Evolutionary conservation across 2,113 vertebrate genomes (phyloP).

Genomic region (Phodopus roborovskii): DNA sequence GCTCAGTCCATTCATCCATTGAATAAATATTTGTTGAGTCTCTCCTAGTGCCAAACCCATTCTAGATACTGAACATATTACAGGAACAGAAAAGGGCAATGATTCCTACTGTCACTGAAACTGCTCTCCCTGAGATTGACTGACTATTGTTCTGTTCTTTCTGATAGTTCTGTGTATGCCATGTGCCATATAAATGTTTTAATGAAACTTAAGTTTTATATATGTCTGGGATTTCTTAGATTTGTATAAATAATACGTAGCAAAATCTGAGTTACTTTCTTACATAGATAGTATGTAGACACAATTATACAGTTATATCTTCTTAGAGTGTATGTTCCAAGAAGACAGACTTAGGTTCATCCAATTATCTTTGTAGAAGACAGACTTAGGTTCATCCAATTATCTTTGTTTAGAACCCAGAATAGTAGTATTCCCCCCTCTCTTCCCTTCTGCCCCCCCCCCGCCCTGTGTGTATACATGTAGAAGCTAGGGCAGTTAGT

Average conservation of each 20-base stretch:
- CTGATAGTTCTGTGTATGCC: neutral
- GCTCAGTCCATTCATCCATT: slow-evolving; percentile 40
- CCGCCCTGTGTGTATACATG: no score
- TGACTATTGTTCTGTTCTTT: neutral
- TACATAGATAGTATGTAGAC: neutral
- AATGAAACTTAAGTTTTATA: neutral
- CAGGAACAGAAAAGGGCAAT: slow-evolving; percentile 13
- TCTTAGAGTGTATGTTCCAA: slow-evolving; percentile 18
- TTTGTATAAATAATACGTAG: slow-evolving; percentile 20
- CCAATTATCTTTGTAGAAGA: slow-evolving; percentile 18
- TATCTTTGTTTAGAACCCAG: neutral
- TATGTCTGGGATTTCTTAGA: neutral
- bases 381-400: neutral
- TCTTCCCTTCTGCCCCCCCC: neutral
- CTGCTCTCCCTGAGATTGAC: neutral
- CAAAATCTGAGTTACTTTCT: neutral
- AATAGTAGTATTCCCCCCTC: neutral
- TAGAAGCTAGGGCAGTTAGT: neutral
- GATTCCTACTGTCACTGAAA: neutral
- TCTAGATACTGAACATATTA: neutral
- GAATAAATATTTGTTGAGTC: slow-evolving; percentile 72
- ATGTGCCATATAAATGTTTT: neutral
- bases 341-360: neutral
- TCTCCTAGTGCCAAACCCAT: slow-evolving; percentile 50
- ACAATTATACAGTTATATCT: neutral